phyloP scores from a whole-genome alignment of 2,888 invertebrate genomes.

The Polietes domitor region DNA sequence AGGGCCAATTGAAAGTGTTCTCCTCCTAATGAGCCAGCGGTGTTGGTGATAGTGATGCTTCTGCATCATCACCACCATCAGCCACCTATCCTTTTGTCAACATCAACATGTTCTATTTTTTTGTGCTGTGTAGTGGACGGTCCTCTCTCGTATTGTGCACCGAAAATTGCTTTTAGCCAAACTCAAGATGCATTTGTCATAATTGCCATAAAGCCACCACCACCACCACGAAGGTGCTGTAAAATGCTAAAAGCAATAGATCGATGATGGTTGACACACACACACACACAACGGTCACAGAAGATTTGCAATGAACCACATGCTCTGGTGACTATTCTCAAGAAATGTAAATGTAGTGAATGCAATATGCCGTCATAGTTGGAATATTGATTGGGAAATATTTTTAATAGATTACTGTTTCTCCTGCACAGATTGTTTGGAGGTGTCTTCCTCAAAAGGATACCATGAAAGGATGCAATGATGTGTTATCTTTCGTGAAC shows the following conservation, averaged over 20 bases:
- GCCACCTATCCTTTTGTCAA: not conserved
- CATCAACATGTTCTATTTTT: not conserved
- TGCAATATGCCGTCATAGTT: too few species aligned
- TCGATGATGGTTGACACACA: not conserved
- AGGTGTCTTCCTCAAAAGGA: too few species aligned
- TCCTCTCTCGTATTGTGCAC: not conserved
- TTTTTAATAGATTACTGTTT: too few species aligned
- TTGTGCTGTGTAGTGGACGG: not conserved
- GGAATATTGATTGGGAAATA: too few species aligned
- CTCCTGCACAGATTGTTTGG: too few species aligned
- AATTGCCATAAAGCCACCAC: not conserved
- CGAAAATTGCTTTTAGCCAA: not conserved
- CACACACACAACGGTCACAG: not conserved
- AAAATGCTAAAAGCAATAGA: too few species aligned
- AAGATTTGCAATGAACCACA: too few species aligned
- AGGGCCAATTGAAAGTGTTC: not conserved
- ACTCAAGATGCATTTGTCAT: not conserved
- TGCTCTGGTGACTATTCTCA: too few species aligned
- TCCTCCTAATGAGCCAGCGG: slow-evolving; percentile 13
- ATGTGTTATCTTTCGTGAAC: too few species aligned
- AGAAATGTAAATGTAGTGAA: too few species aligned
- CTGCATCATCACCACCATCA: not conserved
- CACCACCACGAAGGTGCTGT: not conserved
- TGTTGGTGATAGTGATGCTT: not conserved
- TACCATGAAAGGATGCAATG: too few species aligned